Percentiles rank a stretch among this genome's conserved stretches.
Conservation (phyloP, 1,140 invertebrate genomes). For the Fopius arisanus region DNA sequence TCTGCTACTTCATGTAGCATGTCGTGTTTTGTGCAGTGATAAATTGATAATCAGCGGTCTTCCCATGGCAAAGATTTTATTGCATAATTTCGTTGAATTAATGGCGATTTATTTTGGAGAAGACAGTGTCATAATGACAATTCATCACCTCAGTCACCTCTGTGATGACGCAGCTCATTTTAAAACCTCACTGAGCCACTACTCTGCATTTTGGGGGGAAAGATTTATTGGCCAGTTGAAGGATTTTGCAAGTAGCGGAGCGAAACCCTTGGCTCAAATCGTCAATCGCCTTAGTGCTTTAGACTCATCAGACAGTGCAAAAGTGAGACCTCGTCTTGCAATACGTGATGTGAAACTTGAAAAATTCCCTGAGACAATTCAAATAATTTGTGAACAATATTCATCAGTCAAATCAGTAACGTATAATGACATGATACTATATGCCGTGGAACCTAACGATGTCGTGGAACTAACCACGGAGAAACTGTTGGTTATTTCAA, state of each 20-base stretch:
- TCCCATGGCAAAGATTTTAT: background rate
- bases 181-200: conserved; percentile 15
- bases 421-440: background rate
- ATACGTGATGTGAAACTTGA: background rate
- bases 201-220: background rate
- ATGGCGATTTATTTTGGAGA: conserved; percentile 30
- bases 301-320: background rate
- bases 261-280: background rate
- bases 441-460: background rate
- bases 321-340: background rate
- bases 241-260: background rate
- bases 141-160: conserved; percentile 37
- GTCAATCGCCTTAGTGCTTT: background rate
- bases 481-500: background rate
- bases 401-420: background rate
- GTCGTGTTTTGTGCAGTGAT: background rate
- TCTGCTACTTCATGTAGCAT: background rate
- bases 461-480: background rate
- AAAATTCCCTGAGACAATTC: background rate
- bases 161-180: conserved; percentile 33
- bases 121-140: conserved; percentile 28
- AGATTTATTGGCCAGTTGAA: background rate
- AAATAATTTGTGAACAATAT: background rate
- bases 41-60: background rate
- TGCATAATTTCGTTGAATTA: conserved; percentile 26